Evolutionary conservation across 2,888 invertebrate genomes (phyloP).

Genomic region (Pollenia griseotomentosa): DNA sequence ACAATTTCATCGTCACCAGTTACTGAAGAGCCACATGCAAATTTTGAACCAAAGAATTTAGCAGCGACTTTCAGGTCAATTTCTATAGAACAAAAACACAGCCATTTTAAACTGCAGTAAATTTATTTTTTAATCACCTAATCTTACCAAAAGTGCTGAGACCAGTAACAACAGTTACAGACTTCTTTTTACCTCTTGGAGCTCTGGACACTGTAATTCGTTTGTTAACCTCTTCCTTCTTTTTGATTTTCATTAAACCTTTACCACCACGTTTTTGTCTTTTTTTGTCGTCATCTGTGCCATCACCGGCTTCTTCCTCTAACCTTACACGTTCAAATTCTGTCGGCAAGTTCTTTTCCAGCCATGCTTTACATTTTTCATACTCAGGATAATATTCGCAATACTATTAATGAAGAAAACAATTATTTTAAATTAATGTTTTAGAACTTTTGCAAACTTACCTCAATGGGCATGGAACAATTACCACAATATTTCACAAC

Average conservation of each 20-base stretch:
- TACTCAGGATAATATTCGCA: constrained; percentile 99
- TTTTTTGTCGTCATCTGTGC: constrained; percentile 94
- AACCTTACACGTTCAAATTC: constrained; percentile 95
- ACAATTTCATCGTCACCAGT: constrained; percentile 99
- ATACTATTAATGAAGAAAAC: constrained; percentile 86
- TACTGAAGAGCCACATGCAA: constrained; percentile 99
- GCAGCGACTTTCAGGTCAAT: constrained; percentile 99
- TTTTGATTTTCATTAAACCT: constrained; percentile 97
- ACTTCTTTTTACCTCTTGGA: constrained; percentile 99
- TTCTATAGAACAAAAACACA: constrained; percentile 86
- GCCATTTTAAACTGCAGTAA: neutral
- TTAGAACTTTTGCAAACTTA: constrained; percentile 80
- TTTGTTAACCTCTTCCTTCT: constrained; percentile 95
- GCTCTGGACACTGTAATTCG: constrained; percentile 93
- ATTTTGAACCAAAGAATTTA: constrained; percentile 98
- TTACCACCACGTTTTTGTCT: constrained; percentile 99
- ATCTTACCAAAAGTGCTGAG: constrained; percentile 94
- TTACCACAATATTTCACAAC: constrained; percentile 96
- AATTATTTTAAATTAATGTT: neutral
- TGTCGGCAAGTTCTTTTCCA: constrained; percentile 96
- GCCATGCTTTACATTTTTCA: constrained; percentile 98
- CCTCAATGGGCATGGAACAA: constrained; percentile 97
- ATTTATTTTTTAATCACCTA: neutral
- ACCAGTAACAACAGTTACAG: constrained; percentile 98
- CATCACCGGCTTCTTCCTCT: constrained; percentile 86